phyloP scores from a whole-genome alignment of 2,113 vertebrate genomes.

The Lagenorhynchus albirostris region DNA sequence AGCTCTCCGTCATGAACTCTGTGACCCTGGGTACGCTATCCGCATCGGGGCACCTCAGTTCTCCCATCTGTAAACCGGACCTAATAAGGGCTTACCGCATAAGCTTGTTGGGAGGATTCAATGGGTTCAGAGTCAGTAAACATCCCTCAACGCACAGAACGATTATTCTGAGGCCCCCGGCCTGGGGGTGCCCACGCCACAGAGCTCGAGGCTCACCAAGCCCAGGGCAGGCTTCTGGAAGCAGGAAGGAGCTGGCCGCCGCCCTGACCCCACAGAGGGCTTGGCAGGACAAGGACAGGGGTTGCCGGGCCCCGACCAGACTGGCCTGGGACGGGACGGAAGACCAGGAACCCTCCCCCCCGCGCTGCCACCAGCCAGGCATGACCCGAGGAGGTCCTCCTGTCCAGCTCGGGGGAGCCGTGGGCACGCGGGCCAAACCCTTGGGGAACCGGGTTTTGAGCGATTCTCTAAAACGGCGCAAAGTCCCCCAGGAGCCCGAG shows the following conservation, averaged over 20 bases:
- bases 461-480: neutral
- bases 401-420: too few relatives aligned
- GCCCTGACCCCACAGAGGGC: neutral
- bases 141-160: neutral
- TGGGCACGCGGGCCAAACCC: neutral
- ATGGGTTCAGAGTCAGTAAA: neutral
- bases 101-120: neutral
- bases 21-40: neutral
- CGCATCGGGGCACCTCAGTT: neutral
- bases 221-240: neutral
- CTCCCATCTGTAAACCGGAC: neutral
- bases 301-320: neutral
- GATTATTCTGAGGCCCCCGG: too few relatives aligned
- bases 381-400: fast-evolving
- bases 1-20: neutral
- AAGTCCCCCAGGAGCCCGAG: neutral
- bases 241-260: neutral
- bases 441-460: conserved; percentile 41
- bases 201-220: neutral
- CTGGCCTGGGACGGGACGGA: neutral
- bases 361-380: fast-evolving
- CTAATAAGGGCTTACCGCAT: neutral
- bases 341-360: neutral
- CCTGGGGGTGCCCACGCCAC: neutral
- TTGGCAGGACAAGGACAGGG: neutral